A percentile compares a stretch with the other conserved stretches of the same genome.
Conservation (phyloP, 1,140 invertebrate species). For the Fopius arisanus region DNA sequence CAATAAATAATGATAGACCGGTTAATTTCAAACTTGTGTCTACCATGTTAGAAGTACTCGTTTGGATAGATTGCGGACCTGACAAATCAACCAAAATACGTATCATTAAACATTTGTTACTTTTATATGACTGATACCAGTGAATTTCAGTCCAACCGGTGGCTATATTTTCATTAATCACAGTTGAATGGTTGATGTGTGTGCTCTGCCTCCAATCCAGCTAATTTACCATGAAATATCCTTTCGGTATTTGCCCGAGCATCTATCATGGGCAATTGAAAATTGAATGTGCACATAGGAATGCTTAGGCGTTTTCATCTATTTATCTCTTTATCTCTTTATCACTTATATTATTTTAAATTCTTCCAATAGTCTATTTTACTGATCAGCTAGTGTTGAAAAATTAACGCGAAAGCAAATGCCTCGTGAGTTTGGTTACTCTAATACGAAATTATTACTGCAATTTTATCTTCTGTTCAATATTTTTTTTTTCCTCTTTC, state of each 20-base stretch:
- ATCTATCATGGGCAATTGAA: slow-evolving; percentile 21
- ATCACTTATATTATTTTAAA: slow-evolving; percentile 19
- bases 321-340: slow-evolving; percentile 26
- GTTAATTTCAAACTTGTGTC: slow-evolving; percentile 68
- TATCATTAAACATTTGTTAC: neutral
- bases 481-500: slow-evolving; percentile 12
- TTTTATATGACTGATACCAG: neutral
- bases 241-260: slow-evolving; percentile 21
- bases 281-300: slow-evolving; percentile 15
- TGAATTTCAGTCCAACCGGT: neutral
- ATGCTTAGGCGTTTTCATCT: slow-evolving; percentile 20
- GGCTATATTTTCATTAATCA: neutral
- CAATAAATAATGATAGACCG: slow-evolving; percentile 17
- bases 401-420: slow-evolving; percentile 25
- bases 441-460: neutral
- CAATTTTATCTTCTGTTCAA: neutral
- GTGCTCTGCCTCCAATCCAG: slow-evolving; percentile 2
- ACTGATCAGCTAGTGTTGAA: slow-evolving; percentile 19
- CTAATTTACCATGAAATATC: slow-evolving; percentile 21
- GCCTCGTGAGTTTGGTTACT: neutral
- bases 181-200: neutral
- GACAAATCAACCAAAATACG: slow-evolving; percentile 14
- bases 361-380: slow-evolving; percentile 27
- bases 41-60: slow-evolving; percentile 52
- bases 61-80: neutral